Base-by-base conservation (phyloP, 1,140 invertebrate genomes). In the Drosophila eugracilis region DNA sequence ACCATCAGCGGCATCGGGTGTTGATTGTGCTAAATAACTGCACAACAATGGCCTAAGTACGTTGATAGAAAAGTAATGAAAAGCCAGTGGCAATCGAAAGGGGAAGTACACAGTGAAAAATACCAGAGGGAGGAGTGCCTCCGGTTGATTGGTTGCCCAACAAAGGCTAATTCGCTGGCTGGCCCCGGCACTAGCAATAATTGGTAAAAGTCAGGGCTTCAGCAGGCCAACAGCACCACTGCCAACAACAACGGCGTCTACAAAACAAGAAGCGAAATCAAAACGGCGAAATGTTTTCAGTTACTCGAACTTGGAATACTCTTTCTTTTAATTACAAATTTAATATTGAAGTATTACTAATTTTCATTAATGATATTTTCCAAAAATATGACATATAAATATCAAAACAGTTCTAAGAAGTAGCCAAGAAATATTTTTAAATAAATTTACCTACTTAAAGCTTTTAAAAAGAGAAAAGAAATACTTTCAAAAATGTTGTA, bases 61-160 rank as follows among this genome's bases (percentile, higher is more conserved):
- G 81, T 88, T 86, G 83, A 88, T 86, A 88, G 81, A 86, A 86
- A 86, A 86, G 83, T 86, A 86, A 86, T 86, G 81, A 86, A 86
- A 86, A 71, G 58, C 75, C 76, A 54, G 66, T 57, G 63, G 55
- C 45, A 22, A 44, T 26, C 36, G 15, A 49, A 17, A 15, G 34
- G 57, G 34, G 59, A 17, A 62, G 24, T 30, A 15, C 34, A 32
- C 17, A 57, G 26, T 12, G 47, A 22, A 45, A 36, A 52, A 42
- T 17, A 22, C 19, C 52, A 5, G 3, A 15, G 14, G 39, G 6
- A 19, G 15, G 37, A 0, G 41, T 36, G 2, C 12, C 15, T 21
- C 59, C 57, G 71, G 57, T 76, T 88, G 83, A 86, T 86, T 86
- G 83, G 83, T 83, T 78, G 83, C 75, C 78, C 81, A 86, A 86